These are phyloP conservation scores for Ceratosolen fusciceps DNA, from an alignment of 1,140 invertebrate species.

Conservation along the genomic window DNA sequence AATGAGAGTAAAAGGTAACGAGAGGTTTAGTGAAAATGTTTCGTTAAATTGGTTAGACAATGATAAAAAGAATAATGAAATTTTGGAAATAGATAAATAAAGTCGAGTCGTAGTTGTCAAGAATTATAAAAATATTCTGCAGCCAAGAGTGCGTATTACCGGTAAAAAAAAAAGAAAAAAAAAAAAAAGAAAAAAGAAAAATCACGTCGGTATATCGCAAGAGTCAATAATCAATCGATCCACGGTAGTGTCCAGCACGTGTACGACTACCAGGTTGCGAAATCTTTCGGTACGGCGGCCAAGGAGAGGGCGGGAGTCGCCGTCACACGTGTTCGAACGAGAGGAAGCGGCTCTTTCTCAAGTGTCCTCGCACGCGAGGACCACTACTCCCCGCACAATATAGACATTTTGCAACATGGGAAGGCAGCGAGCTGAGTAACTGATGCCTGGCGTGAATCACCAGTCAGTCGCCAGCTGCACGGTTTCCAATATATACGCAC, in stretches of 20 bases:
- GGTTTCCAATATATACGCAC: neutral
- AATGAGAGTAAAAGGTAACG: no score
- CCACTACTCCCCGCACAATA: neutral
- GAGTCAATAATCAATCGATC: neutral
- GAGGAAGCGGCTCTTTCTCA: neutral
- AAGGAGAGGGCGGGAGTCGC: neutral
- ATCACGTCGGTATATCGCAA: neutral
- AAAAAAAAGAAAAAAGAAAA: no score
- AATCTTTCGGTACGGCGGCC: neutral
- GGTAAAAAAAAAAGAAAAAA: no score
- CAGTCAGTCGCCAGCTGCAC: neutral
- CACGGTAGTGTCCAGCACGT: neutral
- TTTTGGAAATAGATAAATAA: no score
- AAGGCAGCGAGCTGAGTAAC: no score
- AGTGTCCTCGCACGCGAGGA: neutral
- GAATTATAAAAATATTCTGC: neutral
- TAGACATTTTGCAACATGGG: neutral
- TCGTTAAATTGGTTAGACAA: no score
- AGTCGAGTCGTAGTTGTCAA: no score
- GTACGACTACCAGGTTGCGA: neutral
- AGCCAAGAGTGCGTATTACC: neutral
- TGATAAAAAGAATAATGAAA: no score
- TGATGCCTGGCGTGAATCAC: neutral
- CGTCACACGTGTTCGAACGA: neutral
- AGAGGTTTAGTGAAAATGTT: no score